Conservation (phyloP, 2,797 vertebrate genomes). For the Lutra lutra region DNA sequence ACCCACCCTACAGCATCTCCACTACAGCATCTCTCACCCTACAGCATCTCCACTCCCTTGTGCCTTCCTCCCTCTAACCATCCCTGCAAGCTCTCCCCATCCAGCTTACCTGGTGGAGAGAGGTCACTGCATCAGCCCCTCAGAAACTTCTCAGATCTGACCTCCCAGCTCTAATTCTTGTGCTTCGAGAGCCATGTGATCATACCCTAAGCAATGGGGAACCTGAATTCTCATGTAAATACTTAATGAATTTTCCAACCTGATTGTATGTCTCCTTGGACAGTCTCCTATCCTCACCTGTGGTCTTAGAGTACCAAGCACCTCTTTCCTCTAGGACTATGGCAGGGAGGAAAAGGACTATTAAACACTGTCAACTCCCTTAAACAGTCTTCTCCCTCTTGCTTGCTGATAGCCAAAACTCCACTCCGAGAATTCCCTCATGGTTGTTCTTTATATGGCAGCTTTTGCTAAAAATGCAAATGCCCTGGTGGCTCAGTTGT, state of each 20-base stretch:
- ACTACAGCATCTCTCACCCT: not conserved
- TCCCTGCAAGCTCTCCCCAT: not conserved
- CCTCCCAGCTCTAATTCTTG: not conserved
- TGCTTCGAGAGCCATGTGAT: not conserved
- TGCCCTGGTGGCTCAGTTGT: too few species aligned
- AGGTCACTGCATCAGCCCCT: not conserved
- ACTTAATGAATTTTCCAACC: constrained; percentile 79
- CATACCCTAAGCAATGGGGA: not conserved
- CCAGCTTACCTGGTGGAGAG: not conserved
- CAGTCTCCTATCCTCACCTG: not conserved
- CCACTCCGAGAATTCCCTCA: not conserved
- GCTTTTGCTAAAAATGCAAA: not conserved
- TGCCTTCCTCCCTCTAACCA: not conserved
- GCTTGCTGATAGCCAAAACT: not conserved
- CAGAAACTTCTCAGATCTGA: not conserved
- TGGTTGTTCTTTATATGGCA: not conserved
- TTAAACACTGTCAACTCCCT: not conserved
- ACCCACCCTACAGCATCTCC: too few species aligned
- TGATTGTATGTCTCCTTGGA: constrained; percentile 58
- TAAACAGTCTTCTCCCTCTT: not conserved
- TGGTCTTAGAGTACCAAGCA: not conserved
- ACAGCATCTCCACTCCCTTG: not conserved
- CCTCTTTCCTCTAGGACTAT: not conserved
- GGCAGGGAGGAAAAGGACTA: not conserved
- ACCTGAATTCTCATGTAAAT: constrained; percentile 69